Evolutionary conservation across 2,797 vertebrate species (phyloP), one percentile per base, ranked within the genome.

Genomic region (Spea hammondii): DNA sequence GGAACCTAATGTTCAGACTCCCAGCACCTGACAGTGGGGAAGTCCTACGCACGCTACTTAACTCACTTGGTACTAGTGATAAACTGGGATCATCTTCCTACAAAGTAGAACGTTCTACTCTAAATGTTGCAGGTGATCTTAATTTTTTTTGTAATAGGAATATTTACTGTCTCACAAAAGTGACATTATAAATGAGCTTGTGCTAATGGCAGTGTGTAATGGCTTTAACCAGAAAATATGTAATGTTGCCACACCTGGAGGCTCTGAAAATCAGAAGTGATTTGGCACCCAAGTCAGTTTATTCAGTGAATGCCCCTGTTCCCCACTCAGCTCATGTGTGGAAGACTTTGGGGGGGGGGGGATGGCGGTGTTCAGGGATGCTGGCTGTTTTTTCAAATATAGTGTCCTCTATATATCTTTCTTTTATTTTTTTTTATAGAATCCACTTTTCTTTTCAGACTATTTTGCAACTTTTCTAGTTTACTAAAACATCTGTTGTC

Each of bases 31-130:
- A 49, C 49, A 86, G 84, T 9, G 0, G 53, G 9, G 77, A 87
- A 2, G 12, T 89, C 49, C 5, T 86, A 54, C 8, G 78, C 10
- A 7, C 60, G 0, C 83, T 89, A 0, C 9, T 55, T 1, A 64
- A 59, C 0, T 72, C 85, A 0, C 2, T 88, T 1, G 75, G 79
- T 11, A 69, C 81, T 0, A n/a, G 79, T 0, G 72, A 84, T n/a
- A 46, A 74, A 51, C 62, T 90, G 83, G 86, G 82, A 57, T 86
- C 44, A 5, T 88, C 88, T 1, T 17, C 3, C 8, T 80, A 88
- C 70, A 83, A 64, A 0, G 86, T 84, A 74, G 86, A 85, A 9
- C 78, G 83, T 0, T 79, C 65, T 4, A 87, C 84, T 0, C 54
- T 87, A 0, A 4, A 8, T 4, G 79, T 83, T 12, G 86, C 84